Evolutionary conservation across 1,140 invertebrate species (phyloP).

Genomic region (Euura saliciscinereae): DNA sequence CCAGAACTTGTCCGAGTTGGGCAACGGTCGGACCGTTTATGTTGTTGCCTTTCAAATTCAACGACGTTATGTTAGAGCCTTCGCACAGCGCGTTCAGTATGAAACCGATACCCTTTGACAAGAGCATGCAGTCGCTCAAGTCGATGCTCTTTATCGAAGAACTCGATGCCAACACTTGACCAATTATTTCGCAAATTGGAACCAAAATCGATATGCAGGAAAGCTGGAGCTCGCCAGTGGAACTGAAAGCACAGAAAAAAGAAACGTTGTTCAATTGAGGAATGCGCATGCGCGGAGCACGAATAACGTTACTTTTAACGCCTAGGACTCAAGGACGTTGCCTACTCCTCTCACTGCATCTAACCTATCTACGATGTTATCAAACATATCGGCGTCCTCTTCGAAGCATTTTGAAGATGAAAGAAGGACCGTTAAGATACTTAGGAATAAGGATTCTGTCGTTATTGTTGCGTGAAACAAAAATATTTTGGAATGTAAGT

Average conservation of each 20-base stretch:
- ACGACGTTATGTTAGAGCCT: slow-evolving; percentile 41
- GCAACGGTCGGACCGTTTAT: slow-evolving; percentile 44
- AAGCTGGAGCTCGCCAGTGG: slow-evolving; percentile 40
- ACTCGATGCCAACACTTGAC: slow-evolving; percentile 46
- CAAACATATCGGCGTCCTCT: too few relatives aligned
- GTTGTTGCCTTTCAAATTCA: slow-evolving; percentile 57
- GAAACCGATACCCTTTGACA: slow-evolving; percentile 39
- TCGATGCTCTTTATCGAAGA: slow-evolving; percentile 42
- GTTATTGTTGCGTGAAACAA: too few relatives aligned
- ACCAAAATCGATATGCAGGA: slow-evolving; percentile 43
- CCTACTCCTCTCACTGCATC: too few relatives aligned
- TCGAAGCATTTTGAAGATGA: too few relatives aligned
- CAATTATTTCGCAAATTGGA: slow-evolving; percentile 47
- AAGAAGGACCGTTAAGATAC: too few relatives aligned
- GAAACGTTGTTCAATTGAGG: too few relatives aligned
- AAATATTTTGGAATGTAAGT: too few relatives aligned
- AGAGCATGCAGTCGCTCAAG: slow-evolving; percentile 51
- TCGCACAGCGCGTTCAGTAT: slow-evolving; percentile 47
- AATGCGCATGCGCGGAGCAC: too few relatives aligned
- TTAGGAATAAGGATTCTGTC: too few relatives aligned
- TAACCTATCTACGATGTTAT: too few relatives aligned
- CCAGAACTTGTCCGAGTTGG: slow-evolving; percentile 46
- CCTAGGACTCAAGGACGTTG: too few relatives aligned
- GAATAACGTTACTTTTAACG: too few relatives aligned
- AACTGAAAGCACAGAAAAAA: slow-evolving; percentile 31